Evolutionary conservation across 1,140 invertebrate species (phyloP).

Genomic region (Potamilus streckersoni): DNA sequence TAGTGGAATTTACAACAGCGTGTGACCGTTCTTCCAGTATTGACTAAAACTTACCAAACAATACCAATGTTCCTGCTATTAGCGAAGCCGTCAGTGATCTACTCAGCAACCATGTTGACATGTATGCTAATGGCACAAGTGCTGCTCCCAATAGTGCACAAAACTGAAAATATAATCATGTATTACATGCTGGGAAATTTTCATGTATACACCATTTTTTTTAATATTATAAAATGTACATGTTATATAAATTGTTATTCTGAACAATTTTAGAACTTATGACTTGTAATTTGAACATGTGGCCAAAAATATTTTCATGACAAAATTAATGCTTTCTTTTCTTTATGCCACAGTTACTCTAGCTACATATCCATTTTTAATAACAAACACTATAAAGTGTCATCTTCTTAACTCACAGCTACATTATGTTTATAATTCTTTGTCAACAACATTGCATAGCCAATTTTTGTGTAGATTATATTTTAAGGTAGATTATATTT

Average conservation of each 20-base stretch:
- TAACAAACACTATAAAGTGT: too few species aligned
- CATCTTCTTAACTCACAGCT: too few species aligned
- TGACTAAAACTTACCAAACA: constrained; percentile 80
- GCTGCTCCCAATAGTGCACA: constrained; percentile 88
- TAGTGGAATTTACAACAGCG: too few species aligned
- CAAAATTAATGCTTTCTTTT: not conserved
- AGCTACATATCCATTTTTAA: too few species aligned
- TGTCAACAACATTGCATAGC: too few species aligned
- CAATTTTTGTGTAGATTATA: too few species aligned
- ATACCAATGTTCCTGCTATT: constrained; percentile 82
- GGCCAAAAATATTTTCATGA: not conserved
- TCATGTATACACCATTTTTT: not conserved
- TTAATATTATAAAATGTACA: not conserved
- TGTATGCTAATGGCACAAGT: constrained; percentile 88
- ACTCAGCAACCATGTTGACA: constrained; percentile 91
- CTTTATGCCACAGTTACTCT: not conserved
- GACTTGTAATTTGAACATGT: not conserved
- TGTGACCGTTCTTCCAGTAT: not conserved
- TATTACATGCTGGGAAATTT: not conserved
- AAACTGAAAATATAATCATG: constrained; percentile 77
- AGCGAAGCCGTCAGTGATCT: constrained; percentile 81
- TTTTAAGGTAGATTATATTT: too few species aligned
- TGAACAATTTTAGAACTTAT: not conserved
- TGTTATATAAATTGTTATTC: not conserved
- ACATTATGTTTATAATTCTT: too few species aligned